Base-by-base conservation (phyloP, 2,113 vertebrate species). In the Uropsilus gracilis region DNA sequence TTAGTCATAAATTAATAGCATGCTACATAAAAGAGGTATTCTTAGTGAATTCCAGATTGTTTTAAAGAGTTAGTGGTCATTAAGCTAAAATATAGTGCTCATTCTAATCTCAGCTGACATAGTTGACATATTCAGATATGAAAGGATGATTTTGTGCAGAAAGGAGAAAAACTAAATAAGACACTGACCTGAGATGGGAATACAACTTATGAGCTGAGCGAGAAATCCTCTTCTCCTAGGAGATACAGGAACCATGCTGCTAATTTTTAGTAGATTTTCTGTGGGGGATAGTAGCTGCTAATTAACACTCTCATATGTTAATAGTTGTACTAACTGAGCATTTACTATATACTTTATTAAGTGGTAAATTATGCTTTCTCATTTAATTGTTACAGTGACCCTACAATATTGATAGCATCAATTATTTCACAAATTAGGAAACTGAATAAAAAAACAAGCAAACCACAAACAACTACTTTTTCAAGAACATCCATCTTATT, bases 221-320 rank as follows among this genome's bases (percentile, higher is more conserved):
- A 76, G 9, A 6, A 68, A 9, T 50, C 5, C 13, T 69, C 16
- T 46, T 59, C 50, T 55, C 82, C 72, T 55, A 57, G 66, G 10
- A 78, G 57, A 3, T 85, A 3, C n/a, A 64, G 5, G 50, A 84
- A 30, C 8, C 8, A 13, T 77, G 81, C 32, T 75, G 2, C 32
- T 57, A n/a, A 30, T 81, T 95, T 87, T 73, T 32, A 69, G 30
- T 26, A 66, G 59, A 66, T 71, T 89, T 83, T 80, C 55, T 91
- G 48, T 75, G 30, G 55, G 5, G 22, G n/a, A 73, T 6, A 84
- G 3, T 48, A 32, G 26, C 24, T 69, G 7, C 32, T 80, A 75
- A 75, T 88, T 59, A 68, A 53, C 2, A 37, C 7, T 44, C 37
- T 76, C 20, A 55, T 46, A 28, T 28, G 30, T 55, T 75, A 57